These are phyloP conservation scores for Phrynosoma blainvillii DNA, from an alignment of 2,113 vertebrate genomes.

Conservation along the genomic window DNA sequence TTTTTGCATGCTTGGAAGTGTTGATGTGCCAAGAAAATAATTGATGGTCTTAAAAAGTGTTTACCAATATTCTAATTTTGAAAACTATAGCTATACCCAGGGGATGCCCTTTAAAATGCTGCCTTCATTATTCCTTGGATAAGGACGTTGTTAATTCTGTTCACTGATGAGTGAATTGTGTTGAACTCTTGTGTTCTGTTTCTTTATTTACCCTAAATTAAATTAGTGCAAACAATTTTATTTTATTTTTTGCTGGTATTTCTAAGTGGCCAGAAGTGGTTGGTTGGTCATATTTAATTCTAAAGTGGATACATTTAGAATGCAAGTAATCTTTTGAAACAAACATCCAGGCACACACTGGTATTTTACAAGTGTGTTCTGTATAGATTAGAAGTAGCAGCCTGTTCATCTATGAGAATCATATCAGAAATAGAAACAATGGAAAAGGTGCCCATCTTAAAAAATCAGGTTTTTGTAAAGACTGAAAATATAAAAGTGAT, in stretches of 20 bases:
- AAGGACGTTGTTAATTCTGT: constrained; percentile 21
- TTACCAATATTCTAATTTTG: constrained; percentile 30
- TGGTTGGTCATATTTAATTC: constrained; percentile 13
- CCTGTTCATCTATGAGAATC: neutral
- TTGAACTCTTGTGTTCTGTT: neutral
- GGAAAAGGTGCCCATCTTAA: neutral
- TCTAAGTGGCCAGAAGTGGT: neutral
- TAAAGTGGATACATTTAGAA: neutral
- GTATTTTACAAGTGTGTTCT: neutral
- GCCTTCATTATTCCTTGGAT: constrained; percentile 27
- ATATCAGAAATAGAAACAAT: neutral
- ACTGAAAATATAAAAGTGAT: neutral
- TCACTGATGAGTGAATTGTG: constrained; percentile 22
- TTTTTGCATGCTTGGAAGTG: neutral
- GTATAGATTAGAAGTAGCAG: neutral
- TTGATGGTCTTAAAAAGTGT: constrained; percentile 21
- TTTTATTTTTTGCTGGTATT: neutral
- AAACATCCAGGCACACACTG: neutral
- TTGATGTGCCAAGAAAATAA: neutral
- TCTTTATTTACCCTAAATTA: constrained; percentile 13
- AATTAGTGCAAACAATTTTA: neutral
- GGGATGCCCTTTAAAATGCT: constrained; percentile 23
- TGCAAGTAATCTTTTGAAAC: neutral
- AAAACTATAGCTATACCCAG: neutral
- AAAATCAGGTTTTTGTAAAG: neutral